Evolutionary conservation across 2,797 vertebrate genomes (phyloP).

Genomic region (Gallirallus australis): DNA sequence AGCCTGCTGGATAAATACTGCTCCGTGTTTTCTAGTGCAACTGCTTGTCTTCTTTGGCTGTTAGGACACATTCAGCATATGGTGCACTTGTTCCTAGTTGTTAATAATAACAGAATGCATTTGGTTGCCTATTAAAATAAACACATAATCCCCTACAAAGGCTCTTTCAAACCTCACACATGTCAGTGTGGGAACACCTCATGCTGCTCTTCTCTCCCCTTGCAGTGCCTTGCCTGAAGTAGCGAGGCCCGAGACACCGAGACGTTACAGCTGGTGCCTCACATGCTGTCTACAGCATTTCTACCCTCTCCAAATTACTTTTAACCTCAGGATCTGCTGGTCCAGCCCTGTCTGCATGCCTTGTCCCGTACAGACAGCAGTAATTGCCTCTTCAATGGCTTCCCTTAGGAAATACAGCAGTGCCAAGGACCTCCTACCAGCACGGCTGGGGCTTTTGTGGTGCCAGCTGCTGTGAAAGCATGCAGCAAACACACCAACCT

Average conservation of each 20-base stretch:
- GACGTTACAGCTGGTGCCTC: not conserved
- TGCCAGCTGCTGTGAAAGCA: not conserved
- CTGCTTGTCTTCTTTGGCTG: slow-evolving; percentile 30
- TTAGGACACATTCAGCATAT: slow-evolving; percentile 22
- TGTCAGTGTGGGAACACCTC: not conserved
- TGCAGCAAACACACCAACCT: rapidly evolving
- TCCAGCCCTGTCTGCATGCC: not conserved
- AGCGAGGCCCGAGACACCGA: not conserved
- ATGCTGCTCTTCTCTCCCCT: not conserved
- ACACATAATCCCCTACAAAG: not conserved
- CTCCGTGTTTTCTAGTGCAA: not conserved
- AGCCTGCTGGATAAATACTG: slow-evolving; percentile 37
- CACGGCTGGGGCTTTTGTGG: rapidly evolving
- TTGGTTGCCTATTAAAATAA: not conserved
- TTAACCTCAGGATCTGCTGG: not conserved
- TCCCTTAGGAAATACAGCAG: not conserved
- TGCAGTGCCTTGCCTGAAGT: not conserved
- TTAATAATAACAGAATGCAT: slow-evolving; percentile 52
- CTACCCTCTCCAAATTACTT: not conserved
- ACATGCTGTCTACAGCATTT: not conserved
- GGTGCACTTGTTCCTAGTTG: not conserved
- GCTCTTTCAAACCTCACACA: slow-evolving; percentile 2
- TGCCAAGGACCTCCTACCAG: not conserved
- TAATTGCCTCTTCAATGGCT: not conserved
- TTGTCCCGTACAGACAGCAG: not conserved